phyloP scores from a whole-genome alignment of 2,113 vertebrate species.

The Numenius arquata region DNA sequence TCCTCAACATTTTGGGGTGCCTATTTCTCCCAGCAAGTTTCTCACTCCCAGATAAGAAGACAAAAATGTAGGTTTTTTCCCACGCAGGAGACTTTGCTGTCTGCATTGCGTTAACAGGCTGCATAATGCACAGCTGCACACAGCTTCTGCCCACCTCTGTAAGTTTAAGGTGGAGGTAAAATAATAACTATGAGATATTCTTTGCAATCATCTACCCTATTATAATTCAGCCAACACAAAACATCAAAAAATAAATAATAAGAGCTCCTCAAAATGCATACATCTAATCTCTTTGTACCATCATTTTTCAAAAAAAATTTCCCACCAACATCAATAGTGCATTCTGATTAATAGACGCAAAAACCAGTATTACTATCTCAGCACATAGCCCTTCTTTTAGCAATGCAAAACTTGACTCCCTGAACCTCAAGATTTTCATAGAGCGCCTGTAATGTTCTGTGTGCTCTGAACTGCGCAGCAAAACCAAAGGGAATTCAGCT shows the following conservation, averaged over 20 bases:
- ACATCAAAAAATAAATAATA: neutral
- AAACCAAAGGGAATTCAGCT: neutral
- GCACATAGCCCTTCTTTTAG: neutral
- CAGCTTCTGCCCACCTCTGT: neutral
- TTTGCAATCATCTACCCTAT: neutral
- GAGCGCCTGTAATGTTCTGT: neutral
- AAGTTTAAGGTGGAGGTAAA: neutral
- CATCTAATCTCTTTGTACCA: neutral
- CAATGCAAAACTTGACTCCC: neutral
- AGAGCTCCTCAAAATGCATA: neutral
- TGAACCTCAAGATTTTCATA: neutral
- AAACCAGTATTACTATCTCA: neutral
- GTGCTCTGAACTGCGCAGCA: neutral
- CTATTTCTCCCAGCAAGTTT: neutral
- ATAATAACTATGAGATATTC: neutral
- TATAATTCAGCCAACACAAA: neutral
- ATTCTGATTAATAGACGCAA: neutral
- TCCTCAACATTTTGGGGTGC: neutral
- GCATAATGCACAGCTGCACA: neutral
- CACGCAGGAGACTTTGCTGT: neutral
- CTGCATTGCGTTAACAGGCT: neutral
- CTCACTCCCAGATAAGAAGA: neutral
- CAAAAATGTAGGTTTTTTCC: neutral
- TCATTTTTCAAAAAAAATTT: neutral
- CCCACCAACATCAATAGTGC: neutral